Evolutionary conservation across 1,140 invertebrate genomes (phyloP).

Genomic region (Zaprionus camerounensis): DNA sequence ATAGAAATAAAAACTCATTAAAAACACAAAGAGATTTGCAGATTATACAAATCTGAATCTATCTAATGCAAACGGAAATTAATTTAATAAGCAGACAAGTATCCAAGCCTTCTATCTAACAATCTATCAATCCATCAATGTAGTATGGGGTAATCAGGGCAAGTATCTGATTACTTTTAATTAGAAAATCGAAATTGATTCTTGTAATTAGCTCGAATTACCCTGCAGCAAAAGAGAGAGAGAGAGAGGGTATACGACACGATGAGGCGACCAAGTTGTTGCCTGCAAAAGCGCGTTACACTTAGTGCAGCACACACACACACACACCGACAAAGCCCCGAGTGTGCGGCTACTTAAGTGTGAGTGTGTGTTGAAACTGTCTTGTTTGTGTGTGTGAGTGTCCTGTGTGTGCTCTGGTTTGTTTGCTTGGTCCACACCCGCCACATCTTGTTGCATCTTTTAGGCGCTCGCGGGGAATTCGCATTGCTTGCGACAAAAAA

Average conservation of each 20-base stretch:
- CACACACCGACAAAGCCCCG: conserved; percentile 29
- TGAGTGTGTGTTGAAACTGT: conserved; percentile 4
- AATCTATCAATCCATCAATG: background rate
- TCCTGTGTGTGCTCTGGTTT: conserved; percentile 47
- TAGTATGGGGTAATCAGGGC: background rate
- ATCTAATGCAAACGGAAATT: background rate
- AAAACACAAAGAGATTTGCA: background rate
- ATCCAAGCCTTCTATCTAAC: background rate
- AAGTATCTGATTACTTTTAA: conserved; percentile 6
- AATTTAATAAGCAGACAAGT: conserved; percentile 2
- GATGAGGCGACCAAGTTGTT: conserved; percentile 19
- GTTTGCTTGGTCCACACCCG: conserved; percentile 62
- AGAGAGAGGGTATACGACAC: conserved; percentile 29
- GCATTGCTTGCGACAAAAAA: conserved; percentile 42
- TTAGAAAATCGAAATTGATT: background rate
- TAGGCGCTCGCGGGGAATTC: conserved; percentile 62
- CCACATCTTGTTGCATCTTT: conserved; percentile 79
- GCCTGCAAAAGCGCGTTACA: conserved; percentile 49
- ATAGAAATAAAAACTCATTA: background rate
- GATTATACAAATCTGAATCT: background rate
- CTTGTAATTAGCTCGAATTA: conserved; percentile 11
- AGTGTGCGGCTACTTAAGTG: conserved; percentile 65
- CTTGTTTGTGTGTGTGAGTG: conserved; percentile 11
- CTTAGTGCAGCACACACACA: conserved; percentile 36
- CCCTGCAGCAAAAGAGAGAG: background rate